These are phyloP conservation scores for Pachydiplax longipennis DNA, from an alignment of 2,888 invertebrate species.

Conservation along the genomic window DNA sequence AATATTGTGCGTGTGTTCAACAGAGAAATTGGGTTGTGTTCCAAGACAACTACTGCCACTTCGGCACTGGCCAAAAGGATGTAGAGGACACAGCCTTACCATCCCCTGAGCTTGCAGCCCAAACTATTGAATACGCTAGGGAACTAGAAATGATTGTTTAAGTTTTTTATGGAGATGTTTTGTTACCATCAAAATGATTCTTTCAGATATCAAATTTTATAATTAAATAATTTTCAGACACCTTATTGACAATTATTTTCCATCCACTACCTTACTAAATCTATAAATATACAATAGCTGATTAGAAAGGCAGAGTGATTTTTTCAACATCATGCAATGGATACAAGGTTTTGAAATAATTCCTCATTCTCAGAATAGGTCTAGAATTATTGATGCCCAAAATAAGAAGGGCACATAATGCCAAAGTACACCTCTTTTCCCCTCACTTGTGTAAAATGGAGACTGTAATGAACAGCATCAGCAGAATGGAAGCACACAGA, in stretches of 20 bases:
- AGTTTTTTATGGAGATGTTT: conserved; percentile 52
- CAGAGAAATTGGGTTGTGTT: conserved; percentile 85
- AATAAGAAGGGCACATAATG: too few species aligned
- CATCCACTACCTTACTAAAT: not conserved
- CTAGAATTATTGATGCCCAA: too few species aligned
- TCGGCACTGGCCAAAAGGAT: conserved; percentile 77
- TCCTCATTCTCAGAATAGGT: too few species aligned
- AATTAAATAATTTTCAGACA: not conserved
- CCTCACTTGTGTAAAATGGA: too few species aligned
- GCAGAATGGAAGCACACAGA: too few species aligned
- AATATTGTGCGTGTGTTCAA: conserved; percentile 53
- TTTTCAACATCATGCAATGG: too few species aligned
- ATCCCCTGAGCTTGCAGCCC: conserved; percentile 87
- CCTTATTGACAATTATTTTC: not conserved
- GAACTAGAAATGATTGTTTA: conserved; percentile 99
- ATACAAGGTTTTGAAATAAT: too few species aligned
- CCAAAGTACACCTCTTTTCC: too few species aligned
- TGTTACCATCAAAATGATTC: not conserved
- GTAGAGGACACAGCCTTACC: conserved; percentile 82
- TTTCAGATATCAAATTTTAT: conserved; percentile 30
- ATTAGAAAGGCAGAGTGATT: too few species aligned
- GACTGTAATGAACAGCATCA: too few species aligned
- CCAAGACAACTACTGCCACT: conserved; percentile 83
- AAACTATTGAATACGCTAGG: conserved; percentile 95
- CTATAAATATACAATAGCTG: too few species aligned